Percentiles rank a stretch among this genome's conserved stretches.
phyloP scores from a whole-genome alignment of 2,797 vertebrate genomes.

The Dicrostonyx torquatus region DNA sequence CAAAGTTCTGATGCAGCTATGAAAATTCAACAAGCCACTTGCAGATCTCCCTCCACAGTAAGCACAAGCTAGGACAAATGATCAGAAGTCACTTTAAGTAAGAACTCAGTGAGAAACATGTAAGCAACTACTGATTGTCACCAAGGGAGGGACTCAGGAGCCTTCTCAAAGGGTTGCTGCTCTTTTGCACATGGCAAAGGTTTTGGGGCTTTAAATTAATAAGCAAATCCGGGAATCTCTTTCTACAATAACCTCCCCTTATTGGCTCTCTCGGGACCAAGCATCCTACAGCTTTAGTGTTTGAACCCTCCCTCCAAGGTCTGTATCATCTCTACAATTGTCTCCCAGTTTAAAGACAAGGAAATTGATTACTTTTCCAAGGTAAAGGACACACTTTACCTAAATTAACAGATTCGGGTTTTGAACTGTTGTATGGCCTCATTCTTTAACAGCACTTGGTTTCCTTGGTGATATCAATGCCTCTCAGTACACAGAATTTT shows the following conservation, averaged over 20 bases:
- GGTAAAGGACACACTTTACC: background rate
- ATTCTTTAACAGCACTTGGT: background rate
- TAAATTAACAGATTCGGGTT: background rate
- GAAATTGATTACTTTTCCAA: background rate
- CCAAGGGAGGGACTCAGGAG: background rate
- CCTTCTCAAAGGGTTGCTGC: background rate
- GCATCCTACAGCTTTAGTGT: background rate
- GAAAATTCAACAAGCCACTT: constrained; percentile 51
- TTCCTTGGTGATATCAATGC: background rate
- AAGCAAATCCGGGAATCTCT: constrained; percentile 26
- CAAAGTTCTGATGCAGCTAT: constrained; percentile 10
- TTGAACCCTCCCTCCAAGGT: background rate
- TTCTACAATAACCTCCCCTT: background rate
- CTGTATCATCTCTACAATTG: background rate
- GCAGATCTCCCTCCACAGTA: background rate
- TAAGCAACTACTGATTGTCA: background rate
- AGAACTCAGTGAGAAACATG: background rate
- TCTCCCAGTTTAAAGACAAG: background rate
- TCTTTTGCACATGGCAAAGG: constrained; percentile 26
- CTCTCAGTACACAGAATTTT: background rate
- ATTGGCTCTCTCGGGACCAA: background rate
- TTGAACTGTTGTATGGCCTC: background rate
- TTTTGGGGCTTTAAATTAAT: constrained; percentile 19
- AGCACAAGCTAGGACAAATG: constrained; percentile 23
- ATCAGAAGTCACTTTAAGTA: constrained; percentile 24